Evolutionary conservation across 92 coral and sea anemone species (phyloP), one percentile per base, ranked within the genome.

Genomic region (Diadumene lineata): DNA sequence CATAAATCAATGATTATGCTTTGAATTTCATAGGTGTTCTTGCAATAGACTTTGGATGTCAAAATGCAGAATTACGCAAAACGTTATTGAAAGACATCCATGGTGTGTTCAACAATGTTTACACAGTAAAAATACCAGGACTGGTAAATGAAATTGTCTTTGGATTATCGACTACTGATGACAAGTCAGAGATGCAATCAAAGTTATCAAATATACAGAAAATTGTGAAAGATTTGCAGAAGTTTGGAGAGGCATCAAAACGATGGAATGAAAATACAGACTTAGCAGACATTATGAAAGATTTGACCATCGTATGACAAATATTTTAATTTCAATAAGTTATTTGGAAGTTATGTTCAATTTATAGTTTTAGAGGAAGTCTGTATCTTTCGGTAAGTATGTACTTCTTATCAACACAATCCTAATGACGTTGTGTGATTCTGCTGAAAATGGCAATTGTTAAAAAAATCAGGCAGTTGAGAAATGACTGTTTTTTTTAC

Each of bases 1-100:
- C n/a, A n/a, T n/a, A n/a, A n/a, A n/a, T n/a, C n/a, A n/a, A n/a
- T n/a, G n/a, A n/a, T n/a, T n/a, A n/a, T n/a, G n/a, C n/a, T n/a
- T n/a, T n/a, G n/a, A n/a, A n/a, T n/a, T 0, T 78, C 62, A 60
- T 66, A 88, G 98, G 98, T 34, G 96, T 91, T 29, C 84, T 94
- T 31, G 71, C 92, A 23, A 85, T 94, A 48, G 92, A 94, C 83
- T 88, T 94, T 67, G 93, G 78, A 17, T 94, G 97, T 56, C 89
- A 89, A 32, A 74, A 83, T 73, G 44, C 84, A 1, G 71, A 69
- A 17, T 84, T 67, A 6, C 73, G 85, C 26, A 76, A 34, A 24
- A 64, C 77, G 17, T 73, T 93, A 29, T 24, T 93, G 16, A 57
- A 71, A 26, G 82, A 92, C 30, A 76, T 93, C 53, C 82, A 72